These are phyloP conservation scores for Drosophila varians DNA, from an alignment of 1,140 invertebrate genomes.

Conservation along the genomic window DNA sequence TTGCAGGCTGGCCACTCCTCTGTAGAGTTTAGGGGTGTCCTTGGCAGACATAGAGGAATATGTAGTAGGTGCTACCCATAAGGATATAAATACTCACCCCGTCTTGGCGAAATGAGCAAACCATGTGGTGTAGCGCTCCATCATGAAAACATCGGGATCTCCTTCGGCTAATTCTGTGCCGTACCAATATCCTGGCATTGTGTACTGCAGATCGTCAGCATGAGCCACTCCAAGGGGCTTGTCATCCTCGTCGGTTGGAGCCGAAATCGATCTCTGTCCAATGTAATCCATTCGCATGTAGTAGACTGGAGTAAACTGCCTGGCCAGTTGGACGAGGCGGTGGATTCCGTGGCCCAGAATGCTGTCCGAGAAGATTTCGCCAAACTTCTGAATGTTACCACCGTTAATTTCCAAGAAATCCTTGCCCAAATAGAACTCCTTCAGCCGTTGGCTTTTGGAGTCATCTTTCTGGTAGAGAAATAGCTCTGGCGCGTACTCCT, in stretches of 20 bases:
- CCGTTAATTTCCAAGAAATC: conserved; percentile 12
- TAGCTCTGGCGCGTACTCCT: conserved; percentile 65
- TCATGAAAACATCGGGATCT: conserved; percentile 67
- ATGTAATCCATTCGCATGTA: conserved; percentile 84
- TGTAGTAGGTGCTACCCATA: not conserved
- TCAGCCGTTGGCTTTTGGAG: conserved; percentile 15
- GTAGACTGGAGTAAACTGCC: conserved; percentile 83
- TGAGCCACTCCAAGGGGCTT: conserved; percentile 84
- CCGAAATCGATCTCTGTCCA: conserved; percentile 37
- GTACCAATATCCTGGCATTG: conserved; percentile 85
- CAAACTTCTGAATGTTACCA: conserved; percentile 47
- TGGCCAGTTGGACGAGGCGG: conserved; percentile 84
- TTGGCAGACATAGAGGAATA: not conserved
- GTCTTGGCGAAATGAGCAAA: conserved; percentile 50
- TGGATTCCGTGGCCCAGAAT: conserved; percentile 84
- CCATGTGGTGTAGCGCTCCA: conserved; percentile 59
- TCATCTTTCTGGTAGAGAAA: conserved; percentile 69
- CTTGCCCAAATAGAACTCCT: conserved; percentile 50
- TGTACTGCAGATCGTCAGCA: conserved; percentile 87
- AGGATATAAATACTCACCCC: conserved; percentile 38
- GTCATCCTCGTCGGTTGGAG: conserved; percentile 7
- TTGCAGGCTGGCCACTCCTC: conserved; percentile 48
- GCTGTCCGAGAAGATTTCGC: conserved; percentile 83
- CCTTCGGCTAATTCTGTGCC: conserved; percentile 12
- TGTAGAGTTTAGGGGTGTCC: conserved; percentile 9